A percentile compares a stretch with the other conserved stretches of the same genome.
These are phyloP conservation scores for Lateolabrax maculatus DNA, from an alignment of 2,797 vertebrate genomes.

Conservation along the genomic window DNA sequence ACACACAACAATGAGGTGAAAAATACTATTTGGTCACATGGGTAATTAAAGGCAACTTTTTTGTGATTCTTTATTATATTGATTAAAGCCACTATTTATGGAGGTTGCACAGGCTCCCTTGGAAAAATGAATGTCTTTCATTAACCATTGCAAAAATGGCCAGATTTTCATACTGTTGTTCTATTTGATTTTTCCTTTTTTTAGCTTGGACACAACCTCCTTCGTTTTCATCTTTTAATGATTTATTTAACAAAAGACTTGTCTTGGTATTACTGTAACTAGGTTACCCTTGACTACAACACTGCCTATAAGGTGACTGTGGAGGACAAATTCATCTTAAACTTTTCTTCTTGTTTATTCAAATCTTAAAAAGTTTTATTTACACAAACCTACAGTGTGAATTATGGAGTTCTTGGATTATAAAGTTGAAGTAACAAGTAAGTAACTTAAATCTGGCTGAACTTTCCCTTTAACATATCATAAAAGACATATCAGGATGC, in stretches of 20 bases:
- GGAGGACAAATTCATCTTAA: slow-evolving; percentile 30
- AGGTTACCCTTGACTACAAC: slow-evolving; percentile 44
- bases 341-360: slow-evolving; percentile 18
- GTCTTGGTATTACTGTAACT: background rate
- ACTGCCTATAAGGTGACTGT: slow-evolving; percentile 43
- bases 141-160: background rate
- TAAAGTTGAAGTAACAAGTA: slow-evolving; percentile 22
- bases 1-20: background rate
- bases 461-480: slow-evolving; percentile 77
- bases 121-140: background rate
- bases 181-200: background rate
- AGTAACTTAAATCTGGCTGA: slow-evolving; percentile 59
- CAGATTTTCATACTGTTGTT: background rate
- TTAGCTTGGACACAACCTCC: background rate
- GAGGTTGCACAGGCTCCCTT: background rate
- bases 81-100: background rate
- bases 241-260: background rate
- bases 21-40: too few species aligned
- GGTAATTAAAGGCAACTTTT: background rate
- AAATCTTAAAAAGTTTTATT: background rate
- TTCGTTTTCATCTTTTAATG: background rate
- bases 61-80: background rate
- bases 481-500: slow-evolving; percentile 73
- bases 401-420: slow-evolving; percentile 21
- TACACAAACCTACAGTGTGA: slow-evolving; percentile 19